Conservation (phyloP, 1,140 invertebrate species). For the Brachystomella parvula region DNA sequence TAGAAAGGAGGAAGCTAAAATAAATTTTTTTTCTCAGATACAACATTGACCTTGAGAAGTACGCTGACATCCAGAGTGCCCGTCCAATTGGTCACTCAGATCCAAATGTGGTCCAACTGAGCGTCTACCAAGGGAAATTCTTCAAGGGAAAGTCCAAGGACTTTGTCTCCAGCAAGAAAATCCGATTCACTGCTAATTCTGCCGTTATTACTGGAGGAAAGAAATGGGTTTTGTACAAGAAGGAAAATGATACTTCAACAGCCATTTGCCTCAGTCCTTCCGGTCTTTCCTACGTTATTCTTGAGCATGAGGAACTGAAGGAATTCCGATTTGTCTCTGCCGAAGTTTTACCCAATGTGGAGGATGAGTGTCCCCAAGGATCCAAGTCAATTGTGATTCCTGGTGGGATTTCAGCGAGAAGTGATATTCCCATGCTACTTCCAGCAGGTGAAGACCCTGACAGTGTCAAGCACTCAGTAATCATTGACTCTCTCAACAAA, state of each 20-base stretch:
- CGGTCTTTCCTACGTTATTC: constrained; percentile 13
- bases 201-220: constrained; percentile 16
- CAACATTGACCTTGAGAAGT: constrained; percentile 18
- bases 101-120: constrained; percentile 11
- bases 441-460: background rate
- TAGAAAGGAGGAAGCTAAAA: too few species aligned
- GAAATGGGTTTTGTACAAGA: constrained; percentile 19
- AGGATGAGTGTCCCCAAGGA: constrained; percentile 10
- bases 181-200: constrained; percentile 13
- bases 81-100: constrained; percentile 15
- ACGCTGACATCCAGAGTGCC: constrained; percentile 10
- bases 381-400: constrained; percentile 16
- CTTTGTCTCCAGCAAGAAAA: constrained; percentile 12
- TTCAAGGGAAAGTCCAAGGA: constrained; percentile 20
- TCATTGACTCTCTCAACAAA: constrained; percentile 17
- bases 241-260: constrained; percentile 10
- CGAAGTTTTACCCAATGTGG: background rate
- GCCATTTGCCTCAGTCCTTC: constrained; percentile 14
- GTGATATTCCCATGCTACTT: background rate
- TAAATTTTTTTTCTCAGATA: too few species aligned
- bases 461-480: background rate
- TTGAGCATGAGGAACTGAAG: constrained; percentile 16
- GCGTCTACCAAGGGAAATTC: constrained; percentile 18
- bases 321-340: constrained; percentile 14
- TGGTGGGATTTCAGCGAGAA: constrained; percentile 10